Conservation (phyloP, 2,888 invertebrate species). For the Polydrusus cervinus region DNA sequence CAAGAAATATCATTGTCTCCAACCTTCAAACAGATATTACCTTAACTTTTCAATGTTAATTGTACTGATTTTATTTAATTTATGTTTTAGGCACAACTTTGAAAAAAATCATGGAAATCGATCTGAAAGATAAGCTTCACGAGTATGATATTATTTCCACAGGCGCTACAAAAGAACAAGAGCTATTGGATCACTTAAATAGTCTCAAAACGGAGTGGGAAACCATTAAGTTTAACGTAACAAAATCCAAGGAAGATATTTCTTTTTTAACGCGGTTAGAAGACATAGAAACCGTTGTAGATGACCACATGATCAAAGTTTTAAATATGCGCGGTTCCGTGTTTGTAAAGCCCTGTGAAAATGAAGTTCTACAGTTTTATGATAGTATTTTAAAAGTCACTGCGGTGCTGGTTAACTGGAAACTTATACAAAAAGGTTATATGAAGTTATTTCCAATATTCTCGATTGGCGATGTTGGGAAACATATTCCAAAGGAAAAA, state of each 20-base stretch:
- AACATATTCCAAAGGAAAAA: constrained; percentile 70
- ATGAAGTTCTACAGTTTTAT: constrained; percentile 80
- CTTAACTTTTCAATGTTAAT: too few relatives aligned
- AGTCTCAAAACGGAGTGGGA: constrained; percentile 87
- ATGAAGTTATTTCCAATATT: constrained; percentile 88
- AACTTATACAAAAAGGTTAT: constrained; percentile 87
- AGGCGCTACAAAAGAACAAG: constrained; percentile 84
- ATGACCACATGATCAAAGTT: constrained; percentile 88
- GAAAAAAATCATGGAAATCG: constrained; percentile 82
- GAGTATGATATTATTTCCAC: constrained; percentile 87
- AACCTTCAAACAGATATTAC: too few relatives aligned
- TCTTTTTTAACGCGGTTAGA: constrained; percentile 80
- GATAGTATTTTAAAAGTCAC: constrained; percentile 78
- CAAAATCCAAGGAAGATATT: constrained; percentile 73
- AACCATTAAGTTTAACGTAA: constrained; percentile 78
- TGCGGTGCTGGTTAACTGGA: constrained; percentile 84
- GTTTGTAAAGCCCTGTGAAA: constrained; percentile 86
- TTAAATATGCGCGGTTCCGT: constrained; percentile 88
- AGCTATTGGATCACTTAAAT: constrained; percentile 80
- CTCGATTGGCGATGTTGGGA: constrained; percentile 82
- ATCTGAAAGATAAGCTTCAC: constrained; percentile 81
- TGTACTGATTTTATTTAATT: background rate
- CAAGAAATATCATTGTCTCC: too few relatives aligned
- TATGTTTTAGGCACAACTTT: constrained; percentile 75
- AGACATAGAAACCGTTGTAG: constrained; percentile 83